Base-by-base conservation (phyloP, 1,140 invertebrate species). In the Trachymyrmex cornetzi region DNA sequence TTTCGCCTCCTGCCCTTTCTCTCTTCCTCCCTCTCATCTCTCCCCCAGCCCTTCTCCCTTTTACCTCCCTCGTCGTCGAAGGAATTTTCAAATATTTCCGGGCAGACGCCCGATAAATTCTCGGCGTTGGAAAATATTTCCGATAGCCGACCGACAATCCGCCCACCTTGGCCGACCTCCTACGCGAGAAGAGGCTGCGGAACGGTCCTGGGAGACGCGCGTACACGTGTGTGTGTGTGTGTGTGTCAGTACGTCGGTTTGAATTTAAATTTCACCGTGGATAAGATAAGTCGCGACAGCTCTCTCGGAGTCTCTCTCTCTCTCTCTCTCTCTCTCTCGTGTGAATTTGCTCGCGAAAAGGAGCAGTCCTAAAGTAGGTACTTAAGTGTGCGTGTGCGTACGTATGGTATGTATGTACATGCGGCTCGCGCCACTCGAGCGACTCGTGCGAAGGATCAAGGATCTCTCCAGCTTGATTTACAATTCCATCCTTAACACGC, bases 61-160 rank as follows among this genome's bases (percentile, higher is more conserved):
- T 79, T 84, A 77, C 74, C 55, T 74, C 30, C 53, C 89, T 63
- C 77, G 77, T 84, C 90, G 89, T 88, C 90, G 89, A 89, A 91
- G 92, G 91, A 94, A 94, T 94, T 94, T 92, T 91, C 87, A 93
- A 93, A 93, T 93, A 93, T 93, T 93, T 93, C 88, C 90, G 86
- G 74, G 67, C 89, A 87, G 90, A 92, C 90, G 89, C 91, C 91
- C 93, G 90, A 94, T 94, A 94, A 94, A 94, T 94, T 94, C 93
- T 93, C 92, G 89, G 63, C 89, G 91, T 85, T 88, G 88, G 91
- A 91, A 93, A 94, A 93, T 93, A 93, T 93, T 93, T 93, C 92
- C 93, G 91, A 93, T 93, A 93, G 91, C 90, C 88, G 82, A 91
- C 89, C 88, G 90, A 88, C 88, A 88, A 90, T 90, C 91, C 87